A percentile compares a stretch with the other conserved stretches of the same genome.
Evolutionary conservation across 2,113 vertebrate species (phyloP).

Genomic region (Petroica traversi): DNA sequence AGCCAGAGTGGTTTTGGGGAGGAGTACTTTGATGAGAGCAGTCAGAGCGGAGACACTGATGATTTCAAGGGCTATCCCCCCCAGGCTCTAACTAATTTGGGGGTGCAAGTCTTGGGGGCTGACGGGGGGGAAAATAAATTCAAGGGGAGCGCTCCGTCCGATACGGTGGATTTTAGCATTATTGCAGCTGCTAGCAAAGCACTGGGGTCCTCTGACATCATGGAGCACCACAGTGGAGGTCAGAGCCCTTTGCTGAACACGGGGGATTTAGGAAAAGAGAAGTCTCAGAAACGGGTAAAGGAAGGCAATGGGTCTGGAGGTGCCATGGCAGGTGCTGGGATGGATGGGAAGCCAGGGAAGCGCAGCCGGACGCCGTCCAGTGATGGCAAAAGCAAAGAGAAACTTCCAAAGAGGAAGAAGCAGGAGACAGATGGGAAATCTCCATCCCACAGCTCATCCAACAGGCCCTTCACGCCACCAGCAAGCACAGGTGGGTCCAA

Average conservation of each 20-base stretch:
- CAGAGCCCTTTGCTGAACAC: slow-evolving; percentile 88
- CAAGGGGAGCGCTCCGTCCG: slow-evolving; percentile 72
- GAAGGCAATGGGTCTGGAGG: slow-evolving; percentile 80
- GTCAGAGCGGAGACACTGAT: slow-evolving; percentile 91
- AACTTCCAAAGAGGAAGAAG: slow-evolving; percentile 93
- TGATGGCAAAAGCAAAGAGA: slow-evolving; percentile 96
- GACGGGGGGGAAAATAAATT: slow-evolving; percentile 78
- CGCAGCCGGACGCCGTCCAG: slow-evolving; percentile 94
- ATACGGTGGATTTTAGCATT: slow-evolving; percentile 82
- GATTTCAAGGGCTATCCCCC: slow-evolving; percentile 89
- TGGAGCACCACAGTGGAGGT: slow-evolving; percentile 85
- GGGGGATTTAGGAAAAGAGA: slow-evolving; percentile 82
- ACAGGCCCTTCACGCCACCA: slow-evolving; percentile 92
- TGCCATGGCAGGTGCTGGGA: slow-evolving; percentile 71
- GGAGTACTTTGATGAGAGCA: slow-evolving; percentile 93
- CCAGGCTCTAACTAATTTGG: slow-evolving; percentile 77
- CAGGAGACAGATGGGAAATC: slow-evolving; percentile 93
- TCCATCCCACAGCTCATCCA: slow-evolving; percentile 90
- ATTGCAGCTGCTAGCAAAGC: slow-evolving; percentile 78
- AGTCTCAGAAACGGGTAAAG: slow-evolving; percentile 81
- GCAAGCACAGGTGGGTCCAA: slow-evolving; percentile 92
- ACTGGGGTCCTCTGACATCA: slow-evolving; percentile 84
- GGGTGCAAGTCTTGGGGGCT: slow-evolving; percentile 75
- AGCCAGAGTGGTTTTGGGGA: slow-evolving; percentile 86
- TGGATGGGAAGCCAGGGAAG: slow-evolving; percentile 89